phyloP scores from a whole-genome alignment of 2,888 invertebrate species.

The Drosophila prostipennis region DNA sequence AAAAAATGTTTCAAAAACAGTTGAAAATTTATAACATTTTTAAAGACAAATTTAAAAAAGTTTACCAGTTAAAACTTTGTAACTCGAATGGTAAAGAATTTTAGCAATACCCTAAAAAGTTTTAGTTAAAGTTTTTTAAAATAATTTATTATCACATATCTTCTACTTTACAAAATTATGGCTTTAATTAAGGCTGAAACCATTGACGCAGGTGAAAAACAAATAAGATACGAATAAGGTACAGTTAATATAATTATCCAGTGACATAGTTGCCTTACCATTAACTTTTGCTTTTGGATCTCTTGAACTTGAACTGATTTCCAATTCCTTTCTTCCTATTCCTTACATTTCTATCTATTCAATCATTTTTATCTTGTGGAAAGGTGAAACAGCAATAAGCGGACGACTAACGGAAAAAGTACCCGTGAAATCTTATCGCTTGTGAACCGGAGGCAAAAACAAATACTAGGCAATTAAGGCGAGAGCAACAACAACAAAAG shows the following conservation, averaged over 20 bases:
- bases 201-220: constrained; percentile 23
- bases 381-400: constrained; percentile 15
- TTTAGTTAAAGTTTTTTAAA: too few relatives aligned
- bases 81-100: too few relatives aligned
- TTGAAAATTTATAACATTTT: too few relatives aligned
- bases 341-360: not conserved
- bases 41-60: too few relatives aligned
- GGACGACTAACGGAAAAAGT: constrained; percentile 34
- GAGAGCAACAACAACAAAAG: constrained; percentile 22
- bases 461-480: constrained; percentile 36
- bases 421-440: constrained; percentile 51
- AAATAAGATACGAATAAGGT: not conserved
- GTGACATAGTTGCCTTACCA: constrained; percentile 1
- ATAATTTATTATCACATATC: too few relatives aligned
- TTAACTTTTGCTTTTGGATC: constrained; percentile 1
- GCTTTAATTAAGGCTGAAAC: not conserved
- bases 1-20: too few relatives aligned
- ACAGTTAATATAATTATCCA: not conserved
- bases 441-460: constrained; percentile 8
- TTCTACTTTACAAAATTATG: too few relatives aligned
- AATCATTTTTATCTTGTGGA: constrained; percentile 3
- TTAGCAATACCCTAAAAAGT: too few relatives aligned
- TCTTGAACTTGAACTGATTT: constrained; percentile 60
- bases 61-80: too few relatives aligned
- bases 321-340: not conserved